These are phyloP conservation scores for Sprattus sprattus DNA, from an alignment of 2,113 vertebrate species.

Conservation along the genomic window DNA sequence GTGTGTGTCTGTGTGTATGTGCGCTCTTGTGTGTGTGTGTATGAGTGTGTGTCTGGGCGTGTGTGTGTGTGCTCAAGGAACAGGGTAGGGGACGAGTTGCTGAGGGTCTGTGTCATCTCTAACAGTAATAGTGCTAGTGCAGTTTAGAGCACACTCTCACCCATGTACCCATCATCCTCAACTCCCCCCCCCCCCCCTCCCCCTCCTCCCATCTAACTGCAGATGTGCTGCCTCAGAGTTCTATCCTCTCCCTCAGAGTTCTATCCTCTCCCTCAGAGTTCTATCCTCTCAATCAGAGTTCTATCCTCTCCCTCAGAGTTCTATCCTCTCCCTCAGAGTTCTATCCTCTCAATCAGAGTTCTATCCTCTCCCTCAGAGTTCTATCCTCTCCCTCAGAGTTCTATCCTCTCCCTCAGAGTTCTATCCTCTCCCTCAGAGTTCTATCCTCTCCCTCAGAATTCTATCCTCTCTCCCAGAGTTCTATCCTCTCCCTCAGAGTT, in stretches of 20 bases:
- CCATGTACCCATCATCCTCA: slow-evolving; percentile 40
- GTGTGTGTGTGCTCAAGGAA: slow-evolving; percentile 1
- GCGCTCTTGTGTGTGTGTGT: neutral
- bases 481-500: no score
- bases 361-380: no score
- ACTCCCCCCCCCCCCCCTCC: neutral
- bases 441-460: no score
- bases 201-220: neutral
- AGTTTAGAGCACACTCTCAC: slow-evolving; percentile 16
- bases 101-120: slow-evolving; percentile 17
- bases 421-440: no score
- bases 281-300: no score
- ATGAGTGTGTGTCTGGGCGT: neutral
- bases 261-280: no score
- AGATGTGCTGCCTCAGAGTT: neutral
- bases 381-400: no score
- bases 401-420: no score
- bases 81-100: neutral
- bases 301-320: no score
- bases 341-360: no score
- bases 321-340: no score
- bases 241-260: neutral
- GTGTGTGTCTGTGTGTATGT: neutral
- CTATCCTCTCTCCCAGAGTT: no score
- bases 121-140: slow-evolving; percentile 30